These are phyloP conservation scores for Epinotia demarniana DNA, from an alignment of 2,888 invertebrate genomes.

Conservation along the genomic window DNA sequence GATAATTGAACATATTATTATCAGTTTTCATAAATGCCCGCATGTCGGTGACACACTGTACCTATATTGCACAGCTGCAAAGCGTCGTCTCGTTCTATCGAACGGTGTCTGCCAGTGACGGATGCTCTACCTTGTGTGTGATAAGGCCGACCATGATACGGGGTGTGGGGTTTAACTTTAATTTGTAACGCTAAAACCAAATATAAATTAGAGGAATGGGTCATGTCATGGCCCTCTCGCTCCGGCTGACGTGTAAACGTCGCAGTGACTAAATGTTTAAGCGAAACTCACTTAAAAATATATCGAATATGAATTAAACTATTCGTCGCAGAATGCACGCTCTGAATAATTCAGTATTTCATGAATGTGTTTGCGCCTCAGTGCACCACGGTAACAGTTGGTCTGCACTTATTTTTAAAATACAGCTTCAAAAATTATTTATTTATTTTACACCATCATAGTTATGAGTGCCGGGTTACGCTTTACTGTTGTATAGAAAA, in stretches of 20 bases:
- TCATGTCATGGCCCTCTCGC: not conserved
- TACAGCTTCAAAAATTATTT: not conserved
- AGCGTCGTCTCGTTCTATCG: too few relatives aligned
- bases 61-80: not conserved
- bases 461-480: not conserved
- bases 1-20: too few relatives aligned
- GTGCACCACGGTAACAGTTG: slow-evolving; percentile 24
- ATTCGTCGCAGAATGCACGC: not conserved
- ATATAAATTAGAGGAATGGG: not conserved
- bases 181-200: not conserved
- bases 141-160: too few relatives aligned
- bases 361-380: slow-evolving; percentile 5
- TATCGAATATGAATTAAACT: not conserved
- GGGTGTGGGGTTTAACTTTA: not conserved
- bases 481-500: too few relatives aligned
- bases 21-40: too few relatives aligned
- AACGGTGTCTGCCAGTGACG: too few relatives aligned
- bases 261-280: not conserved
- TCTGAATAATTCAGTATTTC: slow-evolving; percentile 13
- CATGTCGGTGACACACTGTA: too few relatives aligned
- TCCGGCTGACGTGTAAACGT: not conserved
- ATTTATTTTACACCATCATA: not conserved
- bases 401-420: not conserved
- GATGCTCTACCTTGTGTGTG: too few relatives aligned
- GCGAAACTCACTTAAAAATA: not conserved